Evolutionary conservation across 2,797 vertebrate genomes (phyloP).

Genomic region (Acipenser transmontanus): DNA sequence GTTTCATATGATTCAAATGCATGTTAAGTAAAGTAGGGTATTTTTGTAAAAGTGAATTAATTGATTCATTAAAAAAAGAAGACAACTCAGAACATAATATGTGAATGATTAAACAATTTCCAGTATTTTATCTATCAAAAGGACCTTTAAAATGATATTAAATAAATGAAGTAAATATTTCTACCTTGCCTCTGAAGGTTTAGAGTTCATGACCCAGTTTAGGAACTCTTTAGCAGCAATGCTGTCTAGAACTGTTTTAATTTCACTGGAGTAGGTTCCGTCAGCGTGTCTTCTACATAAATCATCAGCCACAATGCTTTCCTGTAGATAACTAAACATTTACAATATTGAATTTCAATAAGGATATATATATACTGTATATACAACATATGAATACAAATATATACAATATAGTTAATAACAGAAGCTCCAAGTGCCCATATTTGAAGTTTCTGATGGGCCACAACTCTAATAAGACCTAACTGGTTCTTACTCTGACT

Average conservation of each 20-base stretch:
- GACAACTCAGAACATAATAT: too few species aligned
- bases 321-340: conserved; percentile 64
- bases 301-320: conserved; percentile 45
- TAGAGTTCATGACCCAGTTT: conserved; percentile 88
- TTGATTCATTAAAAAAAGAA: neutral
- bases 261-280: conserved; percentile 91
- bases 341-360: conserved; percentile 22
- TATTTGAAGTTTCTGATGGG: too few species aligned
- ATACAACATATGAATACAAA: too few species aligned
- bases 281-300: conserved; percentile 81
- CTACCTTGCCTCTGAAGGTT: conserved; percentile 64
- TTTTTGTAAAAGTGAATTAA: neutral
- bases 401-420: too few species aligned
- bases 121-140: neutral
- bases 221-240: conserved; percentile 89
- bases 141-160: neutral
- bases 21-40: too few species aligned
- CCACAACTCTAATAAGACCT: too few species aligned
- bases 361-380: conserved; percentile 5
- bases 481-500: too few species aligned
- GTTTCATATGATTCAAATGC: too few species aligned
- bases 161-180: neutral
- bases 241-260: conserved; percentile 86
- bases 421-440: too few species aligned
- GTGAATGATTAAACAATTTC: too few species aligned